Conservation (phyloP, 2,888 invertebrate species). For the Stenodera caucasica region DNA sequence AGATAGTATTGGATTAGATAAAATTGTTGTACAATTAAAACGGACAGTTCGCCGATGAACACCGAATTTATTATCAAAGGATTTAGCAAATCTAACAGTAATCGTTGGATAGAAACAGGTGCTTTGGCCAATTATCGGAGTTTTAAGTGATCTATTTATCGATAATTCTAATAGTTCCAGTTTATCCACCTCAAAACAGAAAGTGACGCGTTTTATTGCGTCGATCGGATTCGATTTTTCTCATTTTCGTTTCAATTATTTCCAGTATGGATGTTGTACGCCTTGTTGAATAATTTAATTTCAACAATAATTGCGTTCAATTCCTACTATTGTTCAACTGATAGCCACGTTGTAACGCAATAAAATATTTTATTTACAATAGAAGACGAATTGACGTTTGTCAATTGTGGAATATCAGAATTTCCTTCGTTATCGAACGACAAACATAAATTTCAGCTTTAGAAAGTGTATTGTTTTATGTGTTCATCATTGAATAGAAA, state of each 20-base stretch:
- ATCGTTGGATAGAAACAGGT: no score
- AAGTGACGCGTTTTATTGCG: no score
- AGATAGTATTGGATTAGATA: no score
- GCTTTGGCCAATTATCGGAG: no score
- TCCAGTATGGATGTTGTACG: background rate
- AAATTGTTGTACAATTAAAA: no score
- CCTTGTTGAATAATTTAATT: background rate
- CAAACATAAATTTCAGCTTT: background rate
- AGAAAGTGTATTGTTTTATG: background rate
- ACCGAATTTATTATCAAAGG: no score
- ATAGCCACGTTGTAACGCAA: background rate
- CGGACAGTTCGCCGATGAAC: no score
- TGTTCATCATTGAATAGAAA: background rate
- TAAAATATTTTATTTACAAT: background rate
- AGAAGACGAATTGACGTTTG: background rate
- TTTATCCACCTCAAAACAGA: background rate
- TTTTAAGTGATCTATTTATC: no score
- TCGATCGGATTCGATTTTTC: no score
- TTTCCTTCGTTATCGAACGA: no score
- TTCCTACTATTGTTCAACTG: background rate
- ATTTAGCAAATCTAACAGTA: no score
- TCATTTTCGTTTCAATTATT: no score
- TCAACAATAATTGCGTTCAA: background rate
- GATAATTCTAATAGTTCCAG: background rate
- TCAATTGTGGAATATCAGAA: background rate